Conservation (phyloP, 2,113 vertebrate species). For the Protobothrops mucrosquamatus region DNA sequence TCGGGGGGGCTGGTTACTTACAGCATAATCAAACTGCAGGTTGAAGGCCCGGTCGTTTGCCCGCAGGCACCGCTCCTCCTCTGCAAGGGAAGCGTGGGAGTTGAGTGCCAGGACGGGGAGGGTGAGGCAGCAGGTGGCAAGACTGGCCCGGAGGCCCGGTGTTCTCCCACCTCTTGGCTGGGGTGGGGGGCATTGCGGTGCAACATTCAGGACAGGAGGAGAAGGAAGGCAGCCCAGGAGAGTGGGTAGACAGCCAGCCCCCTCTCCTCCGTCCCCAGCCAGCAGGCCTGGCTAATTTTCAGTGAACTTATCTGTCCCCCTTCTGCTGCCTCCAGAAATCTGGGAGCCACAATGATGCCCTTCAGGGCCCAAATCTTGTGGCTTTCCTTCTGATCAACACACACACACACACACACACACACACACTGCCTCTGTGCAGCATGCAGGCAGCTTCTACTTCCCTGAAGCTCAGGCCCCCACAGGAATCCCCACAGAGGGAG, state of each 20-base stretch:
- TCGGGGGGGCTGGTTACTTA: constrained; percentile 67
- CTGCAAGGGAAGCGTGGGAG: constrained; percentile 61
- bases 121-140: too few relatives aligned
- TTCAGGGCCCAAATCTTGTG: background rate
- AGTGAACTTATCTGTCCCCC: background rate
- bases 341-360: background rate
- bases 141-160: background rate
- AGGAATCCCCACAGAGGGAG: background rate
- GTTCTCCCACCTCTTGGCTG: background rate
- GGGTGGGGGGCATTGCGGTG: background rate
- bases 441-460: background rate
- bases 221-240: background rate
- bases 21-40: constrained; percentile 80
- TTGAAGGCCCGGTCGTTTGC: constrained; percentile 87
- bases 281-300: background rate
- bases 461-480: background rate
- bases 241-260: background rate
- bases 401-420: background rate
- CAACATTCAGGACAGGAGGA: background rate
- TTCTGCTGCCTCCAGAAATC: background rate
- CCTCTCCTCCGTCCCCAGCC: background rate
- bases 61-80: constrained; percentile 78
- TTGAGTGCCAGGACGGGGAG: background rate
- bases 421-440: background rate
- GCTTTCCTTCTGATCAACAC: background rate